Conservation (phyloP, 37 sponge, comb jelly and placozoan genomes). For the Cliona cf. orientalis region DNA sequence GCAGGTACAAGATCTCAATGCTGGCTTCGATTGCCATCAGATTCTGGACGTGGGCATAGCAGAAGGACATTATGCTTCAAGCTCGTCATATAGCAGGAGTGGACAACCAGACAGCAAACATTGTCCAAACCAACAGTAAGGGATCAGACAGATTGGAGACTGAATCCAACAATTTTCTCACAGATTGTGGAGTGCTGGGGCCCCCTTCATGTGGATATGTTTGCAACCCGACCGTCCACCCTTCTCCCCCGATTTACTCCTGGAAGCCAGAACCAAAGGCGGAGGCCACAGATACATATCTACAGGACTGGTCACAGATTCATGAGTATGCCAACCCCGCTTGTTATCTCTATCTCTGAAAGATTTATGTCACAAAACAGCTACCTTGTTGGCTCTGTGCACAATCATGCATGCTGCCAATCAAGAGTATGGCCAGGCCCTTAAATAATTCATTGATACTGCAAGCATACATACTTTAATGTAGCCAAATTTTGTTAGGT, state of each 20-base stretch:
- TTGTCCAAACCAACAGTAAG: not conserved
- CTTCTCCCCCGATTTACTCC: not conserved
- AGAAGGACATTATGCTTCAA: not conserved
- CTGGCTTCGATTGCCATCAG: not conserved
- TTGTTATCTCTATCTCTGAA: conserved; percentile 6
- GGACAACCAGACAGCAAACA: conserved; percentile 12
- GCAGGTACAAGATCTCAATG: conserved; percentile 1
- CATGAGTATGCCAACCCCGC: not conserved
- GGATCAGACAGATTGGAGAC: not conserved
- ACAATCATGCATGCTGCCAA: too few relatives aligned
- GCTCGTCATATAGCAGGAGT: conserved; percentile 27
- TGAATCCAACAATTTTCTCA: not conserved
- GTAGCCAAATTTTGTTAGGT: too few relatives aligned
- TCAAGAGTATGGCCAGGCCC: too few relatives aligned
- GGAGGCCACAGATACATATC: conserved; percentile 26
- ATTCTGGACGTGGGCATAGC: conserved; percentile 23
- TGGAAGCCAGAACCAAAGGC: not conserved
- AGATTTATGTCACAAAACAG: not conserved
- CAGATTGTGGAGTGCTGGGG: not conserved
- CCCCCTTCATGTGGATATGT: not conserved
- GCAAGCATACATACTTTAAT: too few relatives aligned
- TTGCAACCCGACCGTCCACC: not conserved
- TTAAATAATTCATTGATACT: too few relatives aligned
- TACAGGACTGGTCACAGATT: conserved; percentile 15
- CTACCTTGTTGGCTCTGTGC: not conserved